phyloP scores from a whole-genome alignment of 2,888 invertebrate genomes.

The Amorpha juglandis region DNA sequence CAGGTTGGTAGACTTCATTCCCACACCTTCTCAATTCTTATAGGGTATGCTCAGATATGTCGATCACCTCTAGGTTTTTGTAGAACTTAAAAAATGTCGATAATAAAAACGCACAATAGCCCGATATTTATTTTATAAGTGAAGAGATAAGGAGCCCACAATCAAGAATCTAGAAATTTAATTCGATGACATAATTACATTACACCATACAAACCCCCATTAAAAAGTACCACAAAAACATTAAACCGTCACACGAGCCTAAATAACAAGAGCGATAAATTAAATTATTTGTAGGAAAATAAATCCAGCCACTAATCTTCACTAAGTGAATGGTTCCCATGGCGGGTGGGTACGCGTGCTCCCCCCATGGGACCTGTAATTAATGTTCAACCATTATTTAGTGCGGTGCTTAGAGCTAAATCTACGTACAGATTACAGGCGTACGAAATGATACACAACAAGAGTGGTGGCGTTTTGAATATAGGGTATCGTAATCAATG shows the following conservation, averaged over 20 bases:
- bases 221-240: slow-evolving; percentile 9
- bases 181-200: neutral
- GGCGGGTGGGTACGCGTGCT: slow-evolving; percentile 34
- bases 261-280: slow-evolving; percentile 23
- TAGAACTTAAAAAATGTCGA: no score
- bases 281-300: slow-evolving; percentile 25
- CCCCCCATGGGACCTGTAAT: slow-evolving; percentile 41
- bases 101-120: no score
- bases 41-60: no score
- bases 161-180: no score
- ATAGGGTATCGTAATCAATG: neutral
- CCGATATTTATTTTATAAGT: no score
- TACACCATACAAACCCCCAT: neutral
- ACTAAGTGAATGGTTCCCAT: slow-evolving; percentile 44
- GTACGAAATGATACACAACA: slow-evolving; percentile 1
- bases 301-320: slow-evolving; percentile 32
- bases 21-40: no score
- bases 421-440: slow-evolving; percentile 15
- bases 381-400: slow-evolving; percentile 51
- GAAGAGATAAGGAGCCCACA: no score
- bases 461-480: neutral
- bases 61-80: no score
- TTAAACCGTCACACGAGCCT: slow-evolving; percentile 9
- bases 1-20: no score
- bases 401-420: slow-evolving; percentile 38